Percentiles rank a stretch among this genome's conserved stretches.
These are phyloP conservation scores for Periphyllus acericola DNA, from an alignment of 2,888 invertebrate genomes.

Conservation along the genomic window DNA sequence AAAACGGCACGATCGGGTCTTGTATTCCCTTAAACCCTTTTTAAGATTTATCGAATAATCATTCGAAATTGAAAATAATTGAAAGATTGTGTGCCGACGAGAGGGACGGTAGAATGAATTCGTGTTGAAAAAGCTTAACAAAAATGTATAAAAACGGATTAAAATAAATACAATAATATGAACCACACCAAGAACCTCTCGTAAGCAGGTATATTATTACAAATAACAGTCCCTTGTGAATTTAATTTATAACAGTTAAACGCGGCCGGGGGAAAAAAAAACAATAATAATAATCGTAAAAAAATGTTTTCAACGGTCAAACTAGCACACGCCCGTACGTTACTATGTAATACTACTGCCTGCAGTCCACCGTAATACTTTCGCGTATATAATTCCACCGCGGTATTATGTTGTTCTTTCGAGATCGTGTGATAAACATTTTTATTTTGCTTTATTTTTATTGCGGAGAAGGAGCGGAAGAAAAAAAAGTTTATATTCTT, in stretches of 20 bases:
- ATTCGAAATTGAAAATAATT: no score
- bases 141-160: not conserved
- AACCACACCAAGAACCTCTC: not conserved
- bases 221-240: not conserved
- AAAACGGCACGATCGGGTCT: not conserved
- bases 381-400: not conserved
- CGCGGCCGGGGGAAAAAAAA: not conserved
- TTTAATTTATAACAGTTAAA: constrained; percentile 29
- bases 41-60: no score
- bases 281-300: not conserved
- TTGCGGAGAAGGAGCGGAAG: not conserved
- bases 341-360: not conserved
- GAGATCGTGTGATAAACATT: constrained; percentile 31
- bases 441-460: constrained; percentile 5
- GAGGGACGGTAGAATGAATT: no score
- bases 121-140: no score
- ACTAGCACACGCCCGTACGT: not conserved
- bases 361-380: not conserved
- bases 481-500: constrained; percentile 2
- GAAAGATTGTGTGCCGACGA: no score
- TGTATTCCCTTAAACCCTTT: not conserved
- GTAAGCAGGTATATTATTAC: not conserved
- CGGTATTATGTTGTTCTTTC: not conserved
- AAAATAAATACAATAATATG: not conserved
- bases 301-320: not conserved